Evolutionary conservation across 2,888 invertebrate species (phyloP), one percentile per base, ranked within the genome.

Genomic region (Germaria angustata): DNA sequence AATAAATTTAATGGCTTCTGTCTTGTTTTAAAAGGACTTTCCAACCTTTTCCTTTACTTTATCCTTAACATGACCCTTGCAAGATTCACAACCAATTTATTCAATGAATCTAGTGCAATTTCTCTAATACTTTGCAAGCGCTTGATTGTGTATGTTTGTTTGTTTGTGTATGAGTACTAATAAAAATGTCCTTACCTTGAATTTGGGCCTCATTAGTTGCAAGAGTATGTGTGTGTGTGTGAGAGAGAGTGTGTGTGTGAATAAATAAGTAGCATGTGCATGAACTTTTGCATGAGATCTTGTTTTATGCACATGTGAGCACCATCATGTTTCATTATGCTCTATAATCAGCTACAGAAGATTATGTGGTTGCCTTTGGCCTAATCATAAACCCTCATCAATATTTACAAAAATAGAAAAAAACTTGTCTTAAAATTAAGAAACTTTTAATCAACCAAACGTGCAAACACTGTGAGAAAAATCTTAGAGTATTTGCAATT

Each of bases 301-400:
- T 32, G 34, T 55, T 28, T 28, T 13, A 15, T 15, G n/a, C 28
- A 24, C 2, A 9, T 17, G n/a, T 49, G 22, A 53, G 39, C 28
- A 39, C 32, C 8, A 22, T 20, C n/a, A 51, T 44, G 51, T 53
- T 28, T 55, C 53, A 28, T 68, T 41, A 24, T 73, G 73, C 36
- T 63, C 55, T 24, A 63, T 68, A 81, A 81, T 77, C 77, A 72
- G 72, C 53, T 63, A 36, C 49, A n/a, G 7, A 66, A 63, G 66
- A 39, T 77, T 36, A 68, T 81, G 63, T 63, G 55, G 69, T 63
- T 51, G 51, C 57, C 66, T 75, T 36, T 77, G 76, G 81, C 76
- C 81, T 41, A 66, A 77, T 41, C 65, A 59, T 76, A 77, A n/a
- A 81, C 77, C 77, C 81, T 77, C 66, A 81, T 77, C 71, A 71